These are phyloP conservation scores for Palaemon carinicauda DNA, from an alignment of 1,140 invertebrate genomes.

Conservation along the genomic window DNA sequence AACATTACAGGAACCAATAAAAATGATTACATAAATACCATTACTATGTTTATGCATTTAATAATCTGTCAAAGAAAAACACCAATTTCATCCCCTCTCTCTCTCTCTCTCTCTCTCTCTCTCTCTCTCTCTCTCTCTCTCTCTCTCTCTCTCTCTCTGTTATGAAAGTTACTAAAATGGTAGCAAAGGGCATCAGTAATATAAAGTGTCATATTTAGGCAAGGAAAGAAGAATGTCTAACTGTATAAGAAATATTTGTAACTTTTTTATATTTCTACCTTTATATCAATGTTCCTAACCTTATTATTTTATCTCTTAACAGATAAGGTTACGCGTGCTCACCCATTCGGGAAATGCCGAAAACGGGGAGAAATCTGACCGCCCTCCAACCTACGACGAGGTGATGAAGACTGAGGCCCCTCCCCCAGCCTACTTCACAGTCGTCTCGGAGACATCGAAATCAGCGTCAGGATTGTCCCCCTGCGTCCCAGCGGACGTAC, in stretches of 20 bases:
- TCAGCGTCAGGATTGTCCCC: not conserved
- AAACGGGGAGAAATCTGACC: conserved; percentile 11
- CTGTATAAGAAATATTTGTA: not conserved
- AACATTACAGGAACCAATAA: too few relatives aligned
- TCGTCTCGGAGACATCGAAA: conserved; percentile 21
- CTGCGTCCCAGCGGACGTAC: not conserved
- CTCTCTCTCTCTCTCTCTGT: not conserved
- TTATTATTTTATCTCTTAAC: not conserved
- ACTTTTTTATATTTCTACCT: not conserved
- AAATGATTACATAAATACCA: too few relatives aligned
- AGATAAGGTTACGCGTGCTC: conserved; percentile 41
- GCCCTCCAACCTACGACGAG: conserved; percentile 39
- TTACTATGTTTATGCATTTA: too few relatives aligned
- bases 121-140: conserved; percentile 14
- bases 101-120: conserved; percentile 5
- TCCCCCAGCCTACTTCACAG: conserved; percentile 41
- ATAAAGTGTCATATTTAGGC: not conserved
- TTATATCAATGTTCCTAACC: not conserved
- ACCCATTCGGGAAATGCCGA: conserved; percentile 2
- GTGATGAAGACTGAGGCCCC: conserved; percentile 42
- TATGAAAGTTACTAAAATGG: not conserved
- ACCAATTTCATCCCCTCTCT: not conserved
- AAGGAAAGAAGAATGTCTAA: not conserved
- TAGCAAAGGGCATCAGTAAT: not conserved
- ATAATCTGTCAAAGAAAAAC: too few relatives aligned